A percentile compares a stretch with the other conserved stretches of the same genome.
Conservation (phyloP, 1,140 invertebrate genomes). For the Ericerus pela region DNA sequence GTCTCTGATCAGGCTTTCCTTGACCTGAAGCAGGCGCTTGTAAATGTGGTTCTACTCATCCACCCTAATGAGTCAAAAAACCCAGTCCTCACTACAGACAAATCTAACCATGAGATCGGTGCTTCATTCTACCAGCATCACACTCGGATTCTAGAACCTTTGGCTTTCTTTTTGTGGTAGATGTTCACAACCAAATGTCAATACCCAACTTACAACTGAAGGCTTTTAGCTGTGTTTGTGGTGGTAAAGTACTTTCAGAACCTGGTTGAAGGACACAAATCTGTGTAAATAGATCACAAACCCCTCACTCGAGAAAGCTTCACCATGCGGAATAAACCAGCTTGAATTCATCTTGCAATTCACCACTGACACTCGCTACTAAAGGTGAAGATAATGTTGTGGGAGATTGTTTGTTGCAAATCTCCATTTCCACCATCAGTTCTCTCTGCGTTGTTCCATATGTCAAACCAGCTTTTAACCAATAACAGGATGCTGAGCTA, state of each 20-base stretch:
- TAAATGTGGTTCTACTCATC: constrained; percentile 15
- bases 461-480: no score
- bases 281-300: constrained; percentile 31
- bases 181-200: background rate
- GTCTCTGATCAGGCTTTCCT: background rate
- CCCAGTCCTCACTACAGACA: constrained; percentile 18
- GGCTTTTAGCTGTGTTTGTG: constrained; percentile 28
- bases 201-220: constrained; percentile 27
- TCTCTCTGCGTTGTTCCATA: no score
- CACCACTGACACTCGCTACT: constrained; percentile 2
- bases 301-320: constrained; percentile 28
- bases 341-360: constrained; percentile 26
- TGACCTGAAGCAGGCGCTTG: background rate
- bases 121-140: constrained; percentile 21
- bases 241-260: constrained; percentile 26
- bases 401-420: background rate
- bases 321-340: constrained; percentile 25
- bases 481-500: no score
- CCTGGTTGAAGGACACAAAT: constrained; percentile 29
- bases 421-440: no score
- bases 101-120: constrained; percentile 21
- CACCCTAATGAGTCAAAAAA: constrained; percentile 12
- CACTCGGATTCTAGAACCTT: constrained; percentile 3
- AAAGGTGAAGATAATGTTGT: background rate
- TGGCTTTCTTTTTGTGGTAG: constrained; percentile 15